These are phyloP conservation scores for Drosophila sproati DNA, from an alignment of 1,140 invertebrate genomes.

Conservation along the genomic window DNA sequence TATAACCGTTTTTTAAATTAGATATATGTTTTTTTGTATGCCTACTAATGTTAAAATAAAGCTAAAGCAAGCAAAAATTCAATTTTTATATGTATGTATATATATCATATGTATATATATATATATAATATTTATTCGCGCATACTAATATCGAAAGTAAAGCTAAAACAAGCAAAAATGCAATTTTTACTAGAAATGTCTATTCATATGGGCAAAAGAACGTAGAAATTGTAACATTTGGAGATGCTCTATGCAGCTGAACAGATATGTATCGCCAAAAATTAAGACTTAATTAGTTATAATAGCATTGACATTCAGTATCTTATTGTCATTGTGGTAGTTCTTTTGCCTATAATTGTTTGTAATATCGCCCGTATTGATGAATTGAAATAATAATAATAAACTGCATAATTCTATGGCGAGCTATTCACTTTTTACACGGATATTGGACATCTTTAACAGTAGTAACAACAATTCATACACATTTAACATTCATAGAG, in stretches of 20 bases:
- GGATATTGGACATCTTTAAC: slow-evolving; percentile 71
- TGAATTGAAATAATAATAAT: slow-evolving; percentile 41
- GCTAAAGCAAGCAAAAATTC: no score
- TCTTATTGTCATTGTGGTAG: slow-evolving; percentile 72
- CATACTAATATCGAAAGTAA: slow-evolving; percentile 7
- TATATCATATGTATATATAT: slow-evolving; percentile 1
- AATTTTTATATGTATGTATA: slow-evolving; percentile 10
- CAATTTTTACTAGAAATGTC: slow-evolving; percentile 37
- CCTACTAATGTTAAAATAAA: no score
- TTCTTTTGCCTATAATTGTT: slow-evolving; percentile 41
- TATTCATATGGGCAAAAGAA: slow-evolving; percentile 9
- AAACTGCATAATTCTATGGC: slow-evolving; percentile 42
- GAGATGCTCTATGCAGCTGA: neutral
- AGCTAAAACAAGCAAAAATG: slow-evolving; percentile 62
- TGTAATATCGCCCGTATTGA: slow-evolving; percentile 17
- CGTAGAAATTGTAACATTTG: slow-evolving; percentile 11
- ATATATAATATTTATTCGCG: slow-evolving; percentile 22
- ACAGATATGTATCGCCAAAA: slow-evolving; percentile 33
- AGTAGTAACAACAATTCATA: slow-evolving; percentile 54
- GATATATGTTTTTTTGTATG: neutral
- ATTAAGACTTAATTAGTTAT: slow-evolving; percentile 42
- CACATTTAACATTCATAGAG: slow-evolving; percentile 65
- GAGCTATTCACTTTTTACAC: slow-evolving; percentile 52
- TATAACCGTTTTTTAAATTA: slow-evolving; percentile 20
- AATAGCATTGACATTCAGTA: slow-evolving; percentile 40